A percentile compares a stretch with the other conserved stretches of the same genome.
Conservation (phyloP, 2,113 vertebrate species). For the Antigone vipio region DNA sequence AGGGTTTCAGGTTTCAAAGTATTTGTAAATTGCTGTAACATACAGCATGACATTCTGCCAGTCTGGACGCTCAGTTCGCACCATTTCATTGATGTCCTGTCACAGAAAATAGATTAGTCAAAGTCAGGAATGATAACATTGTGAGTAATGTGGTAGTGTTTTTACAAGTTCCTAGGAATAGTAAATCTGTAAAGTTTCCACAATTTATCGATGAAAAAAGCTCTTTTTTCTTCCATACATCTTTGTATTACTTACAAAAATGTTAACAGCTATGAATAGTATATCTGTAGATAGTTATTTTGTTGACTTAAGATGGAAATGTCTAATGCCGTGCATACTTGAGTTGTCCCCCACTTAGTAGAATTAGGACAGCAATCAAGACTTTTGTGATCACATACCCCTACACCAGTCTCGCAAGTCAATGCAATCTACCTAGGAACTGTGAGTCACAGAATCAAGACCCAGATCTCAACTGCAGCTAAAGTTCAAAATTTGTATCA, state of each 20-base stretch:
- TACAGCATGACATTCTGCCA: slow-evolving; percentile 98
- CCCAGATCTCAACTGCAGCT: not conserved
- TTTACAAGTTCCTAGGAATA: not conserved
- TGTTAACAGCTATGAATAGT: not conserved
- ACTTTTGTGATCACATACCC: not conserved
- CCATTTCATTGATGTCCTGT: slow-evolving; percentile 97
- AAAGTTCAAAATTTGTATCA: not conserved
- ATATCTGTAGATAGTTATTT: not conserved
- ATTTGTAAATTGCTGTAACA: slow-evolving; percentile 97
- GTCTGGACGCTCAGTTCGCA: slow-evolving; percentile 90
- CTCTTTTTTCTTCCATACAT: not conserved
- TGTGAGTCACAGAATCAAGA: not conserved
- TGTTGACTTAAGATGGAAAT: not conserved
- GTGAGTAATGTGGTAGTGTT: not conserved
- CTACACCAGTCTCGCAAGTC: not conserved
- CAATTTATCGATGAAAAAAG: not conserved
- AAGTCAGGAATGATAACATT: not conserved
- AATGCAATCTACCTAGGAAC: not conserved
- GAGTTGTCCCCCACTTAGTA: not conserved
- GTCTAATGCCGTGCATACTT: not conserved
- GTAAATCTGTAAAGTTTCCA: not conserved
- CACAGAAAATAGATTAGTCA: slow-evolving; percentile 24
- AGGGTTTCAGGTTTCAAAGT: slow-evolving; percentile 92
- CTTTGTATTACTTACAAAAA: not conserved
- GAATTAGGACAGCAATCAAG: not conserved